These are phyloP conservation scores for Neotoxoptera formosana DNA, from an alignment of 1,140 invertebrate species.

Conservation along the genomic window DNA sequence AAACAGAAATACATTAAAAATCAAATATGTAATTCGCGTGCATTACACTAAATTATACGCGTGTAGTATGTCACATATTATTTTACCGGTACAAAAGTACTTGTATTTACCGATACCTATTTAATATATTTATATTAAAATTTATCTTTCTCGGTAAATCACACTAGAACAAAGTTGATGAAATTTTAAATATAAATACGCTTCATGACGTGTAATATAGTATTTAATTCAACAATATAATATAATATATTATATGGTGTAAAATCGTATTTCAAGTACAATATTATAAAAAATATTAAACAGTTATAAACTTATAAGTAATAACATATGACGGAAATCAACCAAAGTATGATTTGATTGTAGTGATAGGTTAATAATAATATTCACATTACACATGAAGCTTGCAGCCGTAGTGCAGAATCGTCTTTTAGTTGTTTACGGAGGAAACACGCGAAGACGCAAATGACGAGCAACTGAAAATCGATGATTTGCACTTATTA, in stretches of 20 bases:
- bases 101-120: not conserved
- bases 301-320: not conserved
- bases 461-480: not conserved
- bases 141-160: not conserved
- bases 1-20: not conserved
- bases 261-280: too few species aligned
- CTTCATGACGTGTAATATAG: not conserved
- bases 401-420: too few species aligned
- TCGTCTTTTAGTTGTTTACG: not conserved
- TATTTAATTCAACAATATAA: not conserved
- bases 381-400: too few species aligned
- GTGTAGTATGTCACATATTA: not conserved
- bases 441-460: not conserved
- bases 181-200: not conserved
- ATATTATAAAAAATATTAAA: not conserved
- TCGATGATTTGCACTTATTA: not conserved
- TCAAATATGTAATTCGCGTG: not conserved
- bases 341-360: not conserved
- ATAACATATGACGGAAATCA: not conserved
- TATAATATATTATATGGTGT: too few species aligned
- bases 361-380: not conserved
- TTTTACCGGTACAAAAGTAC: not conserved
- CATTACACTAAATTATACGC: not conserved
- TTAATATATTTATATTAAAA: not conserved
- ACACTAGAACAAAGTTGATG: not conserved